Percentiles rank a stretch among this genome's conserved stretches.
These are phyloP conservation scores for Talpa occidentalis DNA, from an alignment of 2,113 vertebrate genomes.

Conservation along the genomic window DNA sequence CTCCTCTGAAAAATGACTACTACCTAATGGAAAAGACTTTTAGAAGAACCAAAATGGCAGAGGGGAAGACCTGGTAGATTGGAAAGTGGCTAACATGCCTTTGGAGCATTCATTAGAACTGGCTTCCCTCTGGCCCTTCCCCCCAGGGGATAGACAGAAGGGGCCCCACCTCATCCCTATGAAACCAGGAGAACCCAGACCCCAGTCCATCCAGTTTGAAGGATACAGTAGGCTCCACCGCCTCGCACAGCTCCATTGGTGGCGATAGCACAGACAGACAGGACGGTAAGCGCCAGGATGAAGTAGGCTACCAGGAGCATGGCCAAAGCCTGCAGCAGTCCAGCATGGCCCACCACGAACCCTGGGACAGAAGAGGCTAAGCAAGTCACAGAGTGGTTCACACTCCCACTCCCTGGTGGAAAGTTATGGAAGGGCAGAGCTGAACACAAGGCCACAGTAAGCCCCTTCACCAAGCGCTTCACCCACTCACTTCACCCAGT, in stretches of 20 bases:
- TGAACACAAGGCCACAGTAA: not conserved
- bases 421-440: not conserved
- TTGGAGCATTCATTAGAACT: not conserved
- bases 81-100: not conserved
- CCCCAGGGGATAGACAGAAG: not conserved
- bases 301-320: conserved; percentile 93
- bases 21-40: not conserved
- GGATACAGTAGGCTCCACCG: conserved; percentile 96
- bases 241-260: conserved; percentile 95
- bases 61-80: not conserved
- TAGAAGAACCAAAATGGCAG: not conserved
- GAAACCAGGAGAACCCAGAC: not conserved
- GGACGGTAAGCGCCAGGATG: conserved; percentile 93
- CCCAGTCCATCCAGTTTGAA: conserved; percentile 20
- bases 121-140: not conserved
- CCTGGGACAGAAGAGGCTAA: conserved; percentile 81
- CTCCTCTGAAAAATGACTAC: not conserved
- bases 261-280: conserved; percentile 95
- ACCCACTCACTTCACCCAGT: not conserved
- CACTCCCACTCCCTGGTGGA: not conserved
- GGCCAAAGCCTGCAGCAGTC: conserved; percentile 91
- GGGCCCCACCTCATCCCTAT: not conserved
- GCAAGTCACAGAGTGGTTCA: not conserved
- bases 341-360: conserved; percentile 94
- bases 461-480: not conserved